These are phyloP conservation scores for Hippocampus kuda DNA, from an alignment of 2,797 vertebrate species.

Conservation along the genomic window DNA sequence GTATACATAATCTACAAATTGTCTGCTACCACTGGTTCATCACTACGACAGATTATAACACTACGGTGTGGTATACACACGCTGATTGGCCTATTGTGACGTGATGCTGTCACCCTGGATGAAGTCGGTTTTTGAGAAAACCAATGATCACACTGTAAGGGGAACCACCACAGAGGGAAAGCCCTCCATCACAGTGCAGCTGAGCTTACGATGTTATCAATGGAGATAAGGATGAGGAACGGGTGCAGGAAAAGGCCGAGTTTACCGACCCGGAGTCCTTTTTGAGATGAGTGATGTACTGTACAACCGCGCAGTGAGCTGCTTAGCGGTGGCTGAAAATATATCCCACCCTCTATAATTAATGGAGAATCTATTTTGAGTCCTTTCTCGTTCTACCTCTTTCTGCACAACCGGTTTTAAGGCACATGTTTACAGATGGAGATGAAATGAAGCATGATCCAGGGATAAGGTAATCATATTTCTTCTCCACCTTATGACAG, in stretches of 20 bases:
- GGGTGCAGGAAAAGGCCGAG: not conserved
- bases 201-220: slow-evolving; percentile 12
- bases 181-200: slow-evolving; percentile 23
- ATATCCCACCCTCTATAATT: slow-evolving; percentile 65
- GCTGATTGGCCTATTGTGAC: slow-evolving; percentile 5
- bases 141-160: slow-evolving; percentile 46
- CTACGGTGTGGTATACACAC: slow-evolving; percentile 32
- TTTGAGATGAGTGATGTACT: not conserved
- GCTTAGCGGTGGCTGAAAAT: slow-evolving; percentile 46
- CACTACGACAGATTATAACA: slow-evolving; percentile 29
- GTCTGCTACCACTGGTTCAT: slow-evolving; percentile 45
- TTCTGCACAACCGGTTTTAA: slow-evolving; percentile 57
- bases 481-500: slow-evolving; percentile 26
- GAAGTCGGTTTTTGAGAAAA: slow-evolving; percentile 55
- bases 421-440: slow-evolving; percentile 45
- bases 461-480: slow-evolving; percentile 38
- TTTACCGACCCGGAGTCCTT: not conserved
- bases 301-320: slow-evolving; percentile 18
- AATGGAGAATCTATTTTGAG: slow-evolving; percentile 66
- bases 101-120: slow-evolving; percentile 49
- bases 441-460: slow-evolving; percentile 36
- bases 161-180: slow-evolving; percentile 31
- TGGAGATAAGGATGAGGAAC: not conserved
- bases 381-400: slow-evolving; percentile 25
- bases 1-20: slow-evolving; percentile 31